A percentile compares a stretch with the other conserved stretches of the same genome.
Conservation (phyloP, 2,113 vertebrate genomes). For the Tiliqua scincoides region DNA sequence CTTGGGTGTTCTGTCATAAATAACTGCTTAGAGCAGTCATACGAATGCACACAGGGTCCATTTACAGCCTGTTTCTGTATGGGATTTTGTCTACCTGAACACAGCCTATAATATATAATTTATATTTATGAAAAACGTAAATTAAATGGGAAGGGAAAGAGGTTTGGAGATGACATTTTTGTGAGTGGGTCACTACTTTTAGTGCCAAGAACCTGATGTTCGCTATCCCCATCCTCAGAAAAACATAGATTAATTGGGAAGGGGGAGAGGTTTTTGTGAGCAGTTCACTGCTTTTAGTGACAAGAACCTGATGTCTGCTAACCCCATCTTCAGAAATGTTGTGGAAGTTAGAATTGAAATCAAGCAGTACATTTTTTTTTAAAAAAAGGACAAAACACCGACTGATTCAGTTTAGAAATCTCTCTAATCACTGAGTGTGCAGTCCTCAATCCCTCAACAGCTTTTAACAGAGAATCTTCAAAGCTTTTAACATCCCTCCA, state of each 20-base stretch:
- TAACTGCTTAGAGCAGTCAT: constrained; percentile 21
- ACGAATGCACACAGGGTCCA: constrained; percentile 27
- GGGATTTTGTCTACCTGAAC: constrained; percentile 19
- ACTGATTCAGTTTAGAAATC: not conserved
- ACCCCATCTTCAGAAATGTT: not conserved
- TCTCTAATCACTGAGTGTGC: rapidly evolving
- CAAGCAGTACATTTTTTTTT: not conserved
- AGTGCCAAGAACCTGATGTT: not conserved
- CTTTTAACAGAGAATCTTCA: constrained; percentile 19
- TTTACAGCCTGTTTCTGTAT: constrained; percentile 3
- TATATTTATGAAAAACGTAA: constrained; percentile 13
- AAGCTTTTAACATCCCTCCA: not conserved
- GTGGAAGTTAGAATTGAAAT: not conserved
- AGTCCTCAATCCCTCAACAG: not conserved
- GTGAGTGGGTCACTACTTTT: not conserved
- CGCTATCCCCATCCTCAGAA: not conserved
- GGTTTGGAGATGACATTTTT: not conserved
- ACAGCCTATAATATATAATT: not conserved
- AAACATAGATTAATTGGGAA: not conserved
- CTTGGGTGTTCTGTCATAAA: rapidly evolving
- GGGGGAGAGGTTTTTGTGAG: not conserved
- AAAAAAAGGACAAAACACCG: not conserved
- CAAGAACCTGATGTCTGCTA: constrained; percentile 3
- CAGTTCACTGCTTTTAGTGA: not conserved
- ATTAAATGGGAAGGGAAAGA: not conserved